These are phyloP conservation scores for Monoplex corrugatus DNA, from an alignment of 2,888 invertebrate genomes.

Conservation along the genomic window DNA sequence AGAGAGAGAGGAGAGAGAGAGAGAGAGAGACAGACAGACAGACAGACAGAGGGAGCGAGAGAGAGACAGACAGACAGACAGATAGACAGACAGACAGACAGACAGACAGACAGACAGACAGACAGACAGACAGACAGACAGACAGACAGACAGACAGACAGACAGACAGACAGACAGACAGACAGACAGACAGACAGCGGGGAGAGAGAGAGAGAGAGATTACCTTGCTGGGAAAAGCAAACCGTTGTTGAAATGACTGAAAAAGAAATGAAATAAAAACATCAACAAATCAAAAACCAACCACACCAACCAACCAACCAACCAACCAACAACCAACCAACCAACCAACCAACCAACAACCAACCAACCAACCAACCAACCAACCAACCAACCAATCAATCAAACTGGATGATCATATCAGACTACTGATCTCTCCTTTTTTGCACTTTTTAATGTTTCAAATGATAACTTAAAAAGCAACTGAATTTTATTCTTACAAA, in stretches of 20 bases:
- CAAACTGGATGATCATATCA: too few species aligned
- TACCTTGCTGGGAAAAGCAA: conserved; percentile 89
- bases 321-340: too few species aligned
- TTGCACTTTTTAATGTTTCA: too few species aligned
- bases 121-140: conserved; percentile 22
- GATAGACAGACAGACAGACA: neutral
- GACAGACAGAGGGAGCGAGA: neutral
- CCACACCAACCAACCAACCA: neutral
- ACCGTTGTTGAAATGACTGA: conserved; percentile 95
- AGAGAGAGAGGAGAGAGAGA: neutral
- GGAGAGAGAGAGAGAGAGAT: conserved; percentile 32
- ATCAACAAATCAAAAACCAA: neutral
- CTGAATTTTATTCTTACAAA: too few species aligned
- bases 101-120: neutral
- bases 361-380: too few species aligned
- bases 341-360: too few species aligned
- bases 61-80: neutral
- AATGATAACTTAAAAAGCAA: too few species aligned
- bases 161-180: neutral
- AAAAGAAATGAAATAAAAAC: conserved; percentile 68
- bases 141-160: neutral
- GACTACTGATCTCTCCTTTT: too few species aligned
- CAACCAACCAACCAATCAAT: too few species aligned
- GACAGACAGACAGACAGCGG: neutral
- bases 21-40: neutral